phyloP scores from a whole-genome alignment of 2,113 vertebrate species.

The Syngnathus floridae region DNA sequence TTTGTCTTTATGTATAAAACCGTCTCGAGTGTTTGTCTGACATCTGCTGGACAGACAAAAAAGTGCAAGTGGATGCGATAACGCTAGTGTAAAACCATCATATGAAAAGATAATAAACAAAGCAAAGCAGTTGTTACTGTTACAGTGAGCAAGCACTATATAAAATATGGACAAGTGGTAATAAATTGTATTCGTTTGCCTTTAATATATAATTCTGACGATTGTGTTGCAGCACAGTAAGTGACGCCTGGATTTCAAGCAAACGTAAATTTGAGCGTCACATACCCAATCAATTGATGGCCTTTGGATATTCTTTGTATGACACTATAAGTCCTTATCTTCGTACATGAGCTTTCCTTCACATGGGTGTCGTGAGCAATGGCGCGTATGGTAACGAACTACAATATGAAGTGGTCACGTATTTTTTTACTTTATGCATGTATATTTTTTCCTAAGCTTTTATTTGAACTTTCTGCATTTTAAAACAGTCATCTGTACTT shows the following conservation, averaged over 20 bases:
- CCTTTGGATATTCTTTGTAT: not conserved
- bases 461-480: not conserved
- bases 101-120: not conserved
- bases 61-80: constrained; percentile 11
- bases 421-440: not conserved
- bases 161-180: not conserved
- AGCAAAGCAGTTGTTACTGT: not conserved
- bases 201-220: not conserved
- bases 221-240: not conserved
- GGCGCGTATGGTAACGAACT: not conserved
- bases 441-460: not conserved
- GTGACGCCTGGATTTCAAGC: not conserved
- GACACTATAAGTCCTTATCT: not conserved
- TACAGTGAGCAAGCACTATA: not conserved
- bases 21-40: constrained; percentile 21
- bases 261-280: not conserved
- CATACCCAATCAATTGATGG: not conserved
- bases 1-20: too few relatives aligned
- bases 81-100: too few relatives aligned
- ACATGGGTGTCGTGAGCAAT: not conserved
- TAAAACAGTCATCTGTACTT: not conserved
- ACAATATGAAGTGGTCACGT: not conserved
- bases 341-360: not conserved
- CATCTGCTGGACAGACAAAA: constrained; percentile 8
- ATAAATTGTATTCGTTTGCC: too few relatives aligned